Evolutionary conservation across 2,113 vertebrate genomes (phyloP).

Genomic region (Onychostruthus taczanowskii): DNA sequence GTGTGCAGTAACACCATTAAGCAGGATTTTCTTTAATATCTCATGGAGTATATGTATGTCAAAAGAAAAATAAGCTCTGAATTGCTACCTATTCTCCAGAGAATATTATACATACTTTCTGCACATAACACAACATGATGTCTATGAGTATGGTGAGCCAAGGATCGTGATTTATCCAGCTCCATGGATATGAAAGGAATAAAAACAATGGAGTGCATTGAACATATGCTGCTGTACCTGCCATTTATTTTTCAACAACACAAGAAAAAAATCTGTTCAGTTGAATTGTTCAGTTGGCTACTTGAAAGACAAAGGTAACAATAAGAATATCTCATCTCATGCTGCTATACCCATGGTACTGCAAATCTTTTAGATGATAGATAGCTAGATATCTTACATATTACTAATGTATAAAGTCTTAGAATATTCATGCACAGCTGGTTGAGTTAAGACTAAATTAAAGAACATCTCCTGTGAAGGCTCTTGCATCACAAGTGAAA

Average conservation of each 20-base stretch:
- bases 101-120: constrained; percentile 9
- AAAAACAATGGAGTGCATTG: neutral
- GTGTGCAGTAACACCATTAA: neutral
- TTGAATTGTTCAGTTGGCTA: neutral
- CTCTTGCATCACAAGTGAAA: neutral
- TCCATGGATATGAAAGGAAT: neutral
- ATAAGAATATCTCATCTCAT: neutral
- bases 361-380: neutral
- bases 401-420: constrained; percentile 6
- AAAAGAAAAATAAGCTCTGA: constrained; percentile 6
- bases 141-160: neutral
- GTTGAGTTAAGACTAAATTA: neutral
- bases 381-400: neutral
- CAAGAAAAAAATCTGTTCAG: neutral
- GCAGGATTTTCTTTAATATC: constrained; percentile 21
- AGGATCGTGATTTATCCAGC: neutral
- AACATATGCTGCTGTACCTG: neutral
- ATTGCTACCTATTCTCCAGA: neutral
- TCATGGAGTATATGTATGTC: neutral
- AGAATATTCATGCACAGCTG: neutral
- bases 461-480: neutral
- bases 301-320: neutral
- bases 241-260: neutral
- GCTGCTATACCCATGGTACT: neutral
- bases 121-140: neutral